These are phyloP conservation scores for Brevimyrus niger DNA, from an alignment of 2,113 vertebrate species.

Conservation along the genomic window DNA sequence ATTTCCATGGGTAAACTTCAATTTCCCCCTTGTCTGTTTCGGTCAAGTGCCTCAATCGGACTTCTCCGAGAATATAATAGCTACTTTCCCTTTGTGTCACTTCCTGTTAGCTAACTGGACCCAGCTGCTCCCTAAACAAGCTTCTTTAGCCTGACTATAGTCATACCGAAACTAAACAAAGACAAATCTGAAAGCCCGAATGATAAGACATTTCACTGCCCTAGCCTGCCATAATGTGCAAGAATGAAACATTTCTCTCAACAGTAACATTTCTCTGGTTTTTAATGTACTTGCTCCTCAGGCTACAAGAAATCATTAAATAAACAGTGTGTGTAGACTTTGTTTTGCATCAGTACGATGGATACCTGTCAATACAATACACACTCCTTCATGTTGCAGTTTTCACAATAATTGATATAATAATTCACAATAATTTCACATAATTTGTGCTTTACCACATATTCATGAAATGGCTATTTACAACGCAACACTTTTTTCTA, in stretches of 20 bases:
- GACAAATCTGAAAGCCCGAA: background rate
- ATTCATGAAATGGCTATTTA: background rate
- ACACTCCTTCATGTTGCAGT: background rate
- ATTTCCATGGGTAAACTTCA: background rate
- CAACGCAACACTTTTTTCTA: background rate
- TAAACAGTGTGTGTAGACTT: background rate
- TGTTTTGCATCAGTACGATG: background rate
- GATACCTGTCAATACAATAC: background rate
- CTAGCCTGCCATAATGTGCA: background rate
- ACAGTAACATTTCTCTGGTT: background rate
- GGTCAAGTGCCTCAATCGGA: background rate
- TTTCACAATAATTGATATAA: too few relatives aligned
- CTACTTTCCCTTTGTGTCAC: conserved; percentile 25
- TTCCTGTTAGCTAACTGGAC: conserved; percentile 34
- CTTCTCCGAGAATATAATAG: background rate
- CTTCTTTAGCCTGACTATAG: background rate
- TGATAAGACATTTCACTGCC: background rate
- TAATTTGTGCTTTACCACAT: background rate
- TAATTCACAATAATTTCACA: too few relatives aligned
- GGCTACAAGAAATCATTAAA: background rate
- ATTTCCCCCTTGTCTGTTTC: conserved; percentile 9
- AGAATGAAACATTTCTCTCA: background rate
- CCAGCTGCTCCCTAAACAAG: background rate
- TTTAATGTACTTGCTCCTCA: background rate
- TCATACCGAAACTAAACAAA: background rate